Evolutionary conservation across 2,888 invertebrate genomes (phyloP).

Genomic region (Mythimna vitellina): DNA sequence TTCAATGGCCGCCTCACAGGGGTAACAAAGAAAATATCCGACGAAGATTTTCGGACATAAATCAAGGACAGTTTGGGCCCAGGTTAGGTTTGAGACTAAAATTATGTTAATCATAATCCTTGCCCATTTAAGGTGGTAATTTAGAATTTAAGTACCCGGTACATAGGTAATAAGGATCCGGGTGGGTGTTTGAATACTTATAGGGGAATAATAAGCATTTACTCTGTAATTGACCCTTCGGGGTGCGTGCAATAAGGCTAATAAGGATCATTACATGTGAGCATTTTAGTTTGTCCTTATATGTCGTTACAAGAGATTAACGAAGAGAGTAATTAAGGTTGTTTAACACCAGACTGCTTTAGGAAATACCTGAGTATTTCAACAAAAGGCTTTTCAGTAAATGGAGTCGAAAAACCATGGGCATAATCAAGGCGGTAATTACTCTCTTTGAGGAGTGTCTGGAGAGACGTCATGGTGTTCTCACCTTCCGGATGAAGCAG

Average conservation of each 20-base stretch:
- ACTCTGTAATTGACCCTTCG: neutral
- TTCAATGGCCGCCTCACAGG: constrained; percentile 64
- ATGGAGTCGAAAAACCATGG: neutral
- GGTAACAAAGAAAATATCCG: constrained; percentile 48
- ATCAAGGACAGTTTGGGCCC: constrained; percentile 30
- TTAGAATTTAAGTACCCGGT: neutral
- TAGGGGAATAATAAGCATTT: constrained; percentile 1
- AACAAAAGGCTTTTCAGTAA: neutral
- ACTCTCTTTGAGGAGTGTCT: too few relatives aligned
- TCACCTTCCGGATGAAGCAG: too few relatives aligned
- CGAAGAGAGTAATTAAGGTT: neutral
- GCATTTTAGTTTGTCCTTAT: neutral
- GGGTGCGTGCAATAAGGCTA: neutral
- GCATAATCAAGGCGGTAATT: too few relatives aligned
- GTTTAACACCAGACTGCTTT: too few relatives aligned
- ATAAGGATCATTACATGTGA: neutral
- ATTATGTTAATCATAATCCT: constrained; percentile 24
- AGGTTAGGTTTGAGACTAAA: constrained; percentile 25
- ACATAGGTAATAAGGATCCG: neutral
- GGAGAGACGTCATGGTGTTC: too few relatives aligned
- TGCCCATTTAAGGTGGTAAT: neutral
- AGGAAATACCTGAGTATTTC: neutral
- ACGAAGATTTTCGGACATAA: constrained; percentile 31
- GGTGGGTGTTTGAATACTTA: neutral
- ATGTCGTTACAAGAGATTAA: neutral